A percentile compares a stretch with the other conserved stretches of the same genome.
phyloP scores from a whole-genome alignment of 2,113 vertebrate genomes.

The Chionis minor region DNA sequence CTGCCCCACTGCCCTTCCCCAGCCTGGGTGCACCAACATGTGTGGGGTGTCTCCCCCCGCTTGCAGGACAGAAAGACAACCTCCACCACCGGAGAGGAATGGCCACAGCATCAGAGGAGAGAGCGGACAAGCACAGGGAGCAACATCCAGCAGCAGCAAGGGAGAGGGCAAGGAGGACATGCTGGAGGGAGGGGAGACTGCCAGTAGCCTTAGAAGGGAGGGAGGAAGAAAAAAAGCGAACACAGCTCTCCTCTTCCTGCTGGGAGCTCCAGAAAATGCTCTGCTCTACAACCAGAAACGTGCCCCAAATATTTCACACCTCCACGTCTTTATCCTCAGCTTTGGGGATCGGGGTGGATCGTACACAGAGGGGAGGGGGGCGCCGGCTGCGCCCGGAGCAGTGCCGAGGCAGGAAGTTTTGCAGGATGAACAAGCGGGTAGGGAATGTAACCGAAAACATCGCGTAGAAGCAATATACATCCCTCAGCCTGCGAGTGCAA shows the following conservation, averaged over 20 bases:
- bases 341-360: not conserved
- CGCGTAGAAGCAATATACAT: not conserved
- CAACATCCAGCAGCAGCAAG: not conserved
- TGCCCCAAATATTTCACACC: not conserved
- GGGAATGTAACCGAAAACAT: not conserved
- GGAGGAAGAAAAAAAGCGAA: not conserved
- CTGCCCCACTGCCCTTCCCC: not conserved
- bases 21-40: fast-evolving
- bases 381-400: not conserved
- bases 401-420: not conserved
- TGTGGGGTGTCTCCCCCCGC: fast-evolving
- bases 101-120: not conserved
- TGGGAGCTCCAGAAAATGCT: not conserved
- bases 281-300: not conserved
- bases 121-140: not conserved
- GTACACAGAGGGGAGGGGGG: not conserved
- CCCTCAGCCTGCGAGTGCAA: not conserved
- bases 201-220: not conserved
- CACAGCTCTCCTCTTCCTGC: not conserved
- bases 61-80: not conserved
- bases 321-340: not conserved
- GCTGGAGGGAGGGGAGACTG: not conserved
- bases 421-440: fast-evolving
- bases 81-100: not conserved
- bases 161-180: not conserved